Conservation (phyloP, 2,797 vertebrate genomes). For the Hemibagrus guttatus region DNA sequence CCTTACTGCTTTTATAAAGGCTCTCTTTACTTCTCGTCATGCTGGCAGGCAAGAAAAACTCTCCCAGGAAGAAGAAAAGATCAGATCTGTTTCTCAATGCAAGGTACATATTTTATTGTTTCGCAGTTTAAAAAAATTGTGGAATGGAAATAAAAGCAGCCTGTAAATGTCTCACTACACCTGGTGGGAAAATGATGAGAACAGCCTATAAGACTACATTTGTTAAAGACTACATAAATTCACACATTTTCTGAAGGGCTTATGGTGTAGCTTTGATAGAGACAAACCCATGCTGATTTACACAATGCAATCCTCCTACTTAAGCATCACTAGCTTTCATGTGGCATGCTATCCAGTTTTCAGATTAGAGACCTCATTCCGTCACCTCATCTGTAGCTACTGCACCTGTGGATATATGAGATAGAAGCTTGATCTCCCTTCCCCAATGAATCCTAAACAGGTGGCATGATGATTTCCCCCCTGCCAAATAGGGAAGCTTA, state of each 20-base stretch:
- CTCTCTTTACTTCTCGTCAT: constrained; percentile 19
- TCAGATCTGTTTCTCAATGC: constrained; percentile 21
- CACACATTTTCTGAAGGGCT: constrained; percentile 9
- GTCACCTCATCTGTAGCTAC: constrained; percentile 46
- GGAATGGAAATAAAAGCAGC: constrained; percentile 34
- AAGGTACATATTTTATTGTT: constrained; percentile 27
- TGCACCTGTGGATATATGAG: constrained; percentile 51
- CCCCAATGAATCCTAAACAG: constrained; percentile 53
- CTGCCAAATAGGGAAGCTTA: constrained; percentile 35
- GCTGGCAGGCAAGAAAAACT: constrained; percentile 29
- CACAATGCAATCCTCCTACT: constrained; percentile 26
- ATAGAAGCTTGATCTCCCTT: constrained; percentile 42
- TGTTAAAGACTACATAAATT: constrained; percentile 26
- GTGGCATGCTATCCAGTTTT: constrained; percentile 35
- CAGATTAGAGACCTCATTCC: constrained; percentile 41
- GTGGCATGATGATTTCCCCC: constrained; percentile 41
- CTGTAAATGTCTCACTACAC: background rate
- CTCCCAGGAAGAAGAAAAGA: constrained; percentile 22
- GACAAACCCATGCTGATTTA: constrained; percentile 40
- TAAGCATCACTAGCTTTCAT: constrained; percentile 38
- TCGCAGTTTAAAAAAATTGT: constrained; percentile 20
- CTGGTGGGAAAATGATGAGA: constrained; percentile 25
- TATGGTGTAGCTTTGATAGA: constrained; percentile 21
- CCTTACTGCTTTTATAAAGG: constrained; percentile 33
- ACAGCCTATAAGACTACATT: background rate